These are phyloP conservation scores for Spisula solida DNA, from an alignment of 2,888 invertebrate genomes.

Conservation along the genomic window DNA sequence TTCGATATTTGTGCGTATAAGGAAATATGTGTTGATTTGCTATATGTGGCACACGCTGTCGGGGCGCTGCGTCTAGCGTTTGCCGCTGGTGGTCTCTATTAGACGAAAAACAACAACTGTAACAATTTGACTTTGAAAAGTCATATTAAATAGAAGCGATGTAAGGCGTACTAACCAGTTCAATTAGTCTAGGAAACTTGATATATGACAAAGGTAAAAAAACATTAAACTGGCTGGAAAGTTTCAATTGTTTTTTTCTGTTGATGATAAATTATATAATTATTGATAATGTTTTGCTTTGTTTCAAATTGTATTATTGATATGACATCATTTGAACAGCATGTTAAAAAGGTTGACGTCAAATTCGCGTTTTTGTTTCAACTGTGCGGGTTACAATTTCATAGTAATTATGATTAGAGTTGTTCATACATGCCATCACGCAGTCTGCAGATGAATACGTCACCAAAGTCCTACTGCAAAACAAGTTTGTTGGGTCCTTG, in stretches of 20 bases:
- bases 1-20: conserved; percentile 1
- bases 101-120: neutral
- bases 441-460: no score
- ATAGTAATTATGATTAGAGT: no score
- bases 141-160: neutral
- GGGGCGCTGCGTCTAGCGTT: neutral
- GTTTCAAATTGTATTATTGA: neutral
- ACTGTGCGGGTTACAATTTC: no score
- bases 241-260: neutral
- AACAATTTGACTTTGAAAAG: neutral
- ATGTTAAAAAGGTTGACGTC: no score
- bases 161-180: neutral
- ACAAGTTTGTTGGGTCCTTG: no score
- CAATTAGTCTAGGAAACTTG: neutral
- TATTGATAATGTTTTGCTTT: neutral
- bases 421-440: no score
- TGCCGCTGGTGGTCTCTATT: neutral
- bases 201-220: neutral
- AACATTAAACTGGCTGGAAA: neutral
- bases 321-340: no score
- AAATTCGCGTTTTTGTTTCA: no score
- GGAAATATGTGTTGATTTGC: conserved; percentile 28
- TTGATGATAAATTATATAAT: neutral
- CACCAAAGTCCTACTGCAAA: no score
- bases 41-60: neutral